Evolutionary conservation across 2,113 vertebrate genomes (phyloP), one percentile per base, ranked within the genome.

Genomic region (Rhea pennata): DNA sequence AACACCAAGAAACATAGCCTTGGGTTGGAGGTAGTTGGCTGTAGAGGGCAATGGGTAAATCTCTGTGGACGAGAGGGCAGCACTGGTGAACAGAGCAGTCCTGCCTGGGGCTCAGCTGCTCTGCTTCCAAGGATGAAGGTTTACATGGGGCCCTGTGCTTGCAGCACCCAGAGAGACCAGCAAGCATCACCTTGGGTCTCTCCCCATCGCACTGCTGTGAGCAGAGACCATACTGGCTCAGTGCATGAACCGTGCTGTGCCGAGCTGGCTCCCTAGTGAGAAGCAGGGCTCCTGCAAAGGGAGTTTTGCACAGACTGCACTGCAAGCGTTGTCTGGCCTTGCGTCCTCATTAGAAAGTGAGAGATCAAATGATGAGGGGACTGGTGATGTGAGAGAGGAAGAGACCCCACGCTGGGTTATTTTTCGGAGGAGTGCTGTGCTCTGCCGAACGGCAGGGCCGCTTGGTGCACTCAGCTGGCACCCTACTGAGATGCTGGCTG

Each of bases 401-500:
- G 17, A 65, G 40, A 88, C 15, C 56, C 53, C 44, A 13, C 0
- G 6, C 79, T 73, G 81, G 44, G 74, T 44, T 58, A 9, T 21
- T 16, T 61, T 64, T 77, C 0, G 0, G 66, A 59, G 36, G 29
- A 70, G 33, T 61, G 69, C 36, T 24, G 54, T 78, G 42, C 12
- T 5, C 1, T 2, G 58, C n/a, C 33, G 40, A 1, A 5, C 36
- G 33, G 54, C 75, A n/a, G 50, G 26, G 31, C 33, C 7, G 29
- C 26, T 29, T 15, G 1, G 0, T 10, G 51, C 51, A 59, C n/a
- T n/a, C 85, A n/a, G 14, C 11, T 14, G 58, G 29, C n/a, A 40
- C 50, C 51, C 76, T 16, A 22, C 40, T 0, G 8, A 72, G 59
- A 19, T 2, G 2, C 0, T 1, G 0, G 6, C 67, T 24, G 10